Evolutionary conservation across 2,113 vertebrate genomes (phyloP), one percentile per base, ranked within the genome.

Genomic region (Buteo buteo): DNA sequence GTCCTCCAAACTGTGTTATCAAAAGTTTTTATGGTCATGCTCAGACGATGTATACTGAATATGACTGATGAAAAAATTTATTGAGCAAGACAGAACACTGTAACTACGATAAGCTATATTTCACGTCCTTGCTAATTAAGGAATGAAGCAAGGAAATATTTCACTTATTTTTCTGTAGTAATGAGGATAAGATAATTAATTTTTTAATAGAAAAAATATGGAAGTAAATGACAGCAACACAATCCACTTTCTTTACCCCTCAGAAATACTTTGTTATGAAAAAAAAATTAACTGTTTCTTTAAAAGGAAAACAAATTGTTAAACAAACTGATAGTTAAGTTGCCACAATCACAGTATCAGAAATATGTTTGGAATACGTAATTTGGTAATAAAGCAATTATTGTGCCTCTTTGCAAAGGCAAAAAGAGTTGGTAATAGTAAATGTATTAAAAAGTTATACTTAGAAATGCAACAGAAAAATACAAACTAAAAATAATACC

Each of bases 61-160:
- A 57, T 59, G 26, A 45, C 24, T 55, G 52, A 72, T 84, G 24
- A 84, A 88, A 88, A 78, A 62, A 71, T 13, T 32, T 79, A 57
- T 4, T 67, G 61, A 83, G 55, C 47, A 64, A 88, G 65, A 45
- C 26, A 78, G 34, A 85, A 22, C 29, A 58, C 49, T 88, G 16
- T 69, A 82, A 49, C 42, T 80, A 9, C n/a, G 52, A 84, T 87
- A 91, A 52, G 28, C n/a, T 84, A 24, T 86, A 88, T 79, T 78
- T 86, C 52, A 72, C 29, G 9, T 65, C 49, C 25, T 52, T 86
- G 25, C 24, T 91, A 91, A 89, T 84, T 88, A 95, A 94, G 40
- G 82, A 90, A 66, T 18, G 7, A 28, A 47, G 16, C 36, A 80
- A 78, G 42, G 90, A 72, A 81, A 59, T 64, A 24, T 36, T 80